phyloP scores from a whole-genome alignment of 2,888 invertebrate species.

The Patella ulyssiponensis region DNA sequence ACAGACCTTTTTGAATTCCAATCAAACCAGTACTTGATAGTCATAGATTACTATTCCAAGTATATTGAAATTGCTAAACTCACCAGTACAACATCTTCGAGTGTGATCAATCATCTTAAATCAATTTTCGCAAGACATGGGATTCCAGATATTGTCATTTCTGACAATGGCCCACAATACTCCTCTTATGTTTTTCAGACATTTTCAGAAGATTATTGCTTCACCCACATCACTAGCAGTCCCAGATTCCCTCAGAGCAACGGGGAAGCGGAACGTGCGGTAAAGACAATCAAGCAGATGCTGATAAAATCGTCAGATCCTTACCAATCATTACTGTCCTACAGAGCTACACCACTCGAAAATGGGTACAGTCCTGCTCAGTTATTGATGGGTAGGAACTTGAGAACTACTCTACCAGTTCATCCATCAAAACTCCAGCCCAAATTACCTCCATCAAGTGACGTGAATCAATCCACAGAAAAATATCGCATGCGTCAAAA shows the following conservation, averaged over 20 bases:
- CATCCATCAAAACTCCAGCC: too few relatives aligned
- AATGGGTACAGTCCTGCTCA: conserved; percentile 15
- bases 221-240: conserved; percentile 22
- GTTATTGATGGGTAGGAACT: conserved; percentile 9
- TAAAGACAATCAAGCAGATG: too few relatives aligned
- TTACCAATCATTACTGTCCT: too few relatives aligned
- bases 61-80: conserved; percentile 20
- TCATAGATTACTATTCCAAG: conserved; percentile 19
- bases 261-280: too few relatives aligned
- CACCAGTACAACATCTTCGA: neutral
- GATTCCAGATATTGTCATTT: too few relatives aligned
- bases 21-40: conserved; percentile 7
- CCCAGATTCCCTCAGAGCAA: conserved; percentile 5
- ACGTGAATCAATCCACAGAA: too few relatives aligned
- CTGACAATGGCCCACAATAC: conserved; percentile 6
- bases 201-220: conserved; percentile 15
- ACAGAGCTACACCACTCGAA: too few relatives aligned
- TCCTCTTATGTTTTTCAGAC: neutral
- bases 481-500: too few relatives aligned
- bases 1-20: conserved; percentile 29
- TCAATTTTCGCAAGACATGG: too few relatives aligned
- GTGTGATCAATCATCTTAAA: too few relatives aligned
- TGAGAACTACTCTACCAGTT: conserved; percentile 1
- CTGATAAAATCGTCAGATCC: too few relatives aligned
- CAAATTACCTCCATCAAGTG: too few relatives aligned